Evolutionary conservation across 1,140 invertebrate genomes (phyloP), one percentile per base, ranked within the genome.

Genomic region (Chironomus striatipennis): DNA sequence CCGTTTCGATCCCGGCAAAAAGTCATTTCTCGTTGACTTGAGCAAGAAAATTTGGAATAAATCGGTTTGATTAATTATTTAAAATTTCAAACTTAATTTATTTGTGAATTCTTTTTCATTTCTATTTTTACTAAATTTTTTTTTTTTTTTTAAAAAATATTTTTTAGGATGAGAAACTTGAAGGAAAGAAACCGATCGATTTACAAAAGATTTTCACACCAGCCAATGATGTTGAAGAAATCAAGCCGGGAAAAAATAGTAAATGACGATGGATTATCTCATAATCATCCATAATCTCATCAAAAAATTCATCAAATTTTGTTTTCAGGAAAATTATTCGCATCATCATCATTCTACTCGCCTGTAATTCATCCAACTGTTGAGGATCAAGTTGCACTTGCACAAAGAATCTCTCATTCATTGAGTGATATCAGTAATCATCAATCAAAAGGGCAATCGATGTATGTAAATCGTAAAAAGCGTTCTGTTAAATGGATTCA

Each of bases 381-480:
- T 74, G 93, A 97, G 80, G 95, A 98, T 81, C 96, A 98, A 84
- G 94, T 98, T 79, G 90, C 94, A 80, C 85, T 98, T 74, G 95
- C 95, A 65, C 87, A 93, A 67, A 88, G 91, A 80, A 97, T 98
- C 81, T 96, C 95, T 74, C 88, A 91, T 83, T 96, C 94, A n/a
- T 83, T 98, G 77, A 94, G 92, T 77, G 93, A 96, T 79, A 91
- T 93, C 76, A 93, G 91, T 84, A 98, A 98, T 83, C 88, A 92
- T 82, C 90, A 91, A 80, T 95, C 93, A 80, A 92, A 95, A 80
- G 96, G 96, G 17, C 95, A 97, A 83, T 91, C 90, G 77, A 98
- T 97, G 96, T 98, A 96, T 81, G 93, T 95, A 77, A 96, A 95
- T 81, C 86, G 95, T 74, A 96, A 95, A 85, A 95, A 96, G 80